Conservation (phyloP, 30 jellyfish, hydroid and myxozoan species). For the Aurelia sp. region DNA sequence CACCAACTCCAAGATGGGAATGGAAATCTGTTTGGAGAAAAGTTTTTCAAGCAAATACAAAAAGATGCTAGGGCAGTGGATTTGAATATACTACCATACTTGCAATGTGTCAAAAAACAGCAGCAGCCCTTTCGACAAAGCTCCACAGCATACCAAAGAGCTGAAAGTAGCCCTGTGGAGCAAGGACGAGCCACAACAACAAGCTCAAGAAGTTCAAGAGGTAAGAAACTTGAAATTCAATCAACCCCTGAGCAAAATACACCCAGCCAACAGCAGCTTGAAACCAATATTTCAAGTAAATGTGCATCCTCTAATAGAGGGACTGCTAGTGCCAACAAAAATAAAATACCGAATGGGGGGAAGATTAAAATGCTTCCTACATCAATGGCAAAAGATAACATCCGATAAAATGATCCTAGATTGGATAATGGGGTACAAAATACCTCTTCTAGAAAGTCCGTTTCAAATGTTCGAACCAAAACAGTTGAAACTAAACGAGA, state of each 20-base stretch:
- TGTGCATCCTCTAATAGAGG: background rate
- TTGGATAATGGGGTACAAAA: conserved; percentile 14
- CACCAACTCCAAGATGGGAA: no score
- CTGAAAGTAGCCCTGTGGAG: background rate
- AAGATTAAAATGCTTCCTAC: background rate
- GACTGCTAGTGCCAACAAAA: background rate
- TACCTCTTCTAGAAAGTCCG: conserved; percentile 11
- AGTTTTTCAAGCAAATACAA: no score
- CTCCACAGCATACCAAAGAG: background rate
- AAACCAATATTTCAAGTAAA: background rate
- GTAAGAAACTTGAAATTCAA: background rate
- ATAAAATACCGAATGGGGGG: background rate
- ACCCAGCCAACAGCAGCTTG: background rate
- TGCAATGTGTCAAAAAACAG: no score
- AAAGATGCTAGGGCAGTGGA: no score
- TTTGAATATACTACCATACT: no score
- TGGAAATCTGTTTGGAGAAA: no score
- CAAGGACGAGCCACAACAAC: background rate
- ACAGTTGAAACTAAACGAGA: conserved; percentile 2
- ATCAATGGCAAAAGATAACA: background rate
- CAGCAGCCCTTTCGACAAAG: background rate
- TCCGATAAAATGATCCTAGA: background rate
- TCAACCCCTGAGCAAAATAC: background rate
- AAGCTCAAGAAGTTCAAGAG: background rate
- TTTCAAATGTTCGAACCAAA: background rate